phyloP scores from a whole-genome alignment of 2,888 invertebrate genomes.

The Caenorhabditis afra region DNA sequence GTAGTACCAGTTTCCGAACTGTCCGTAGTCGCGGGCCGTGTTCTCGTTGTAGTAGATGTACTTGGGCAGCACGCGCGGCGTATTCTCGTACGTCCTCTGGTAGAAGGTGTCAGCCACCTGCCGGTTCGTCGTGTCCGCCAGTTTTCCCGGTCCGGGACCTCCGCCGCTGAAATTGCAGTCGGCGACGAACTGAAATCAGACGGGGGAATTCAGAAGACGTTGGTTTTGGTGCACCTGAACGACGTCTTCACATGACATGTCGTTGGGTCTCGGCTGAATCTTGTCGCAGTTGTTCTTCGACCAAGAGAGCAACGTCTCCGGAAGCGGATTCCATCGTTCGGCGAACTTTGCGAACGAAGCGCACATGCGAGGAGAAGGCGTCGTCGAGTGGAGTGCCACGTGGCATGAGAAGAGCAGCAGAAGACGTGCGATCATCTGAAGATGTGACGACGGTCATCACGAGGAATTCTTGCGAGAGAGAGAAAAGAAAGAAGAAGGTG shows the following conservation, averaged over 20 bases:
- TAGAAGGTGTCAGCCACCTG: conserved; percentile 58
- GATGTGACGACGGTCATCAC: too few species aligned
- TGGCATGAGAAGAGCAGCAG: conserved; percentile 14
- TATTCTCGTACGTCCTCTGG: conserved; percentile 69
- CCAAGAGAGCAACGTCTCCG: conserved; percentile 72
- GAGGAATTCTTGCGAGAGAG: neutral
- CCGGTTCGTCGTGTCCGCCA: conserved; percentile 46
- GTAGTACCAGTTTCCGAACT: conserved; percentile 70
- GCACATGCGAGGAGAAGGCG: conserved; percentile 66
- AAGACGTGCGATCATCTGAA: conserved; percentile 41
- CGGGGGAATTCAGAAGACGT: neutral
- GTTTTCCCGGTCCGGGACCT: conserved; percentile 55
- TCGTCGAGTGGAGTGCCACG: conserved; percentile 10
- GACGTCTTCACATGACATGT: conserved; percentile 75
- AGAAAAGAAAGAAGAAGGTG: conserved; percentile 18
- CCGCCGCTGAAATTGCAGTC: conserved; percentile 72
- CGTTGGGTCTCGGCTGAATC: conserved; percentile 73
- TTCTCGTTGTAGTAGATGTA: conserved; percentile 70
- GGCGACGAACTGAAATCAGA: conserved; percentile 70
- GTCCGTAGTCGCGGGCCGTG: conserved; percentile 66
- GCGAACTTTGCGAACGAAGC: conserved; percentile 72
- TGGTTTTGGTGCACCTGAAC: conserved; percentile 53
- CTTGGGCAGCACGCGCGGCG: conserved; percentile 67
- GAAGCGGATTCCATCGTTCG: conserved; percentile 73
- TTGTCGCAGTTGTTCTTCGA: conserved; percentile 72